phyloP scores from a whole-genome alignment of 2,797 vertebrate species.

The Clamator glandarius region DNA sequence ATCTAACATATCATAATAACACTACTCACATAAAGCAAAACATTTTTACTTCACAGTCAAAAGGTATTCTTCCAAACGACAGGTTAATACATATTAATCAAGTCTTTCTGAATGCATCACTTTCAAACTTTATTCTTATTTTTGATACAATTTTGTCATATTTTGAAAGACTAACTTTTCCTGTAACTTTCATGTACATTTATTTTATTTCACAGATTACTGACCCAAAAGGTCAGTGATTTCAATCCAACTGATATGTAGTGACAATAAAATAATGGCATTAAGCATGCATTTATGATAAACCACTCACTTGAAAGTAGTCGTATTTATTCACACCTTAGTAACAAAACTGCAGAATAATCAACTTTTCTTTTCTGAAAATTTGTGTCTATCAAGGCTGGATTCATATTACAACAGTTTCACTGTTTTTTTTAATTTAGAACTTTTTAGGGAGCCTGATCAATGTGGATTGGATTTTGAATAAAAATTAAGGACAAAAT shows the following conservation, averaged over 20 bases:
- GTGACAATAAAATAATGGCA: not conserved
- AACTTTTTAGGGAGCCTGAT: not conserved
- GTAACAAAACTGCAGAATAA: not conserved
- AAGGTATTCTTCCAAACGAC: not conserved
- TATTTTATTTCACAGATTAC: not conserved
- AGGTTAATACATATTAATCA: not conserved
- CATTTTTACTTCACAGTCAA: not conserved
- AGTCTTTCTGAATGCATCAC: not conserved
- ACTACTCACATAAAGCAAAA: not conserved
- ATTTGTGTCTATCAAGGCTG: not conserved
- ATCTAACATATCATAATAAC: not conserved
- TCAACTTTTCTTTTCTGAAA: not conserved
- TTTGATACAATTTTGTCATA: not conserved
- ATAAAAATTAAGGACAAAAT: not conserved
- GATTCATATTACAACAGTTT: not conserved
- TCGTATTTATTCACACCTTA: not conserved
- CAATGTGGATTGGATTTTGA: not conserved
- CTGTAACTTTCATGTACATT: not conserved
- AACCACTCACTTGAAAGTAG: not conserved
- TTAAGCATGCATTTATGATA: not conserved
- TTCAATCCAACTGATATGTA: not conserved
- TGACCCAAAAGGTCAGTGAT: not conserved
- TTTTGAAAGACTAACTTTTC: not conserved
- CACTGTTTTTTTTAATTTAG: not conserved
- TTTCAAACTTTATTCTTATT: not conserved